Conservation (phyloP, 2,888 invertebrate species). For the Luperina nickerlii region DNA sequence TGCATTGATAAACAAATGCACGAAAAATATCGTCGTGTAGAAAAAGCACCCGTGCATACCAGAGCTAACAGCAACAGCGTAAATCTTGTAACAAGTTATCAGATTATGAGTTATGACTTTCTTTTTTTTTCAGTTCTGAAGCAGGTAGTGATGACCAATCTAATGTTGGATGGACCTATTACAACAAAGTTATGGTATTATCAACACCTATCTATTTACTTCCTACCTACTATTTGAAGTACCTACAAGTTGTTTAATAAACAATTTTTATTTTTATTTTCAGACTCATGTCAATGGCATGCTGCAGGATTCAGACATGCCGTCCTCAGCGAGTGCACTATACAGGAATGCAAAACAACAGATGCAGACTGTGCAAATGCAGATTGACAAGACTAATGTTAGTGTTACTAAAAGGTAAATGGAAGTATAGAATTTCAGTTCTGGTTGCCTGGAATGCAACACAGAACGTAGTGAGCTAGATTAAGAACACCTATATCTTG, state of each 20-base stretch:
- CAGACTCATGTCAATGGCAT: constrained; percentile 89
- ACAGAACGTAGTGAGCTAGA: background rate
- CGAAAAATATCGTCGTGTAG: background rate
- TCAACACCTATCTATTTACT: background rate
- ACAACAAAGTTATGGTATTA: constrained; percentile 92
- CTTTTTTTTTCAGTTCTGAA: constrained; percentile 85
- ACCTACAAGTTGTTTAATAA: too few species aligned
- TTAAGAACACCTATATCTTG: too few species aligned
- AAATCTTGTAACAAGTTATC: constrained; percentile 66
- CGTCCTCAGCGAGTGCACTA: constrained; percentile 86
- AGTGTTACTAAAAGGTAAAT: constrained; percentile 86
- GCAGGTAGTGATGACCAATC: constrained; percentile 89
- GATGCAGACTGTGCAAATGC: constrained; percentile 84
- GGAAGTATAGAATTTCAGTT: background rate
- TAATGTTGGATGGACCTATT: constrained; percentile 93
- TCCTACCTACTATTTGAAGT: too few species aligned
- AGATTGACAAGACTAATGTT: constrained; percentile 86
- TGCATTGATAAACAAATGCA: background rate
- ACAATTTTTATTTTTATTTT: constrained; percentile 34
- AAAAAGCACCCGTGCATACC: too few species aligned
- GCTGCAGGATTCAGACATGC: constrained; percentile 88
- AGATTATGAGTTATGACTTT: constrained; percentile 38
- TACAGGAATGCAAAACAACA: constrained; percentile 81
- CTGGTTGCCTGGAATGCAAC: background rate
- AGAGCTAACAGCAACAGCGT: background rate